A percentile compares a stretch with the other conserved stretches of the same genome.
Evolutionary conservation across 2,113 vertebrate genomes (phyloP).

Genomic region (Ondatra zibethicus): DNA sequence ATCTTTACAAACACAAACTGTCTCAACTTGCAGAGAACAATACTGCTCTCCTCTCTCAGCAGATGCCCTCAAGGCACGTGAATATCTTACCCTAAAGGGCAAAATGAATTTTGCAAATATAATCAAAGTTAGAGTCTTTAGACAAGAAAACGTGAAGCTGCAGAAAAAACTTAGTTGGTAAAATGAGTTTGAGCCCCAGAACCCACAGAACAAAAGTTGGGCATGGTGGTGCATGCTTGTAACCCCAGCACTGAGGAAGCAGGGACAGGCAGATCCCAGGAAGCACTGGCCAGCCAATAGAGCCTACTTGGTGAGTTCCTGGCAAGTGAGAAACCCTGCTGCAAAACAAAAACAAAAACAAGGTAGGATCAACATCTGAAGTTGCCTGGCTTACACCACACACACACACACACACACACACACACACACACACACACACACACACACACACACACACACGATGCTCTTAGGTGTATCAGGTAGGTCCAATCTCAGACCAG

Average conservation of each 20-base stretch:
- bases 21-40: background rate
- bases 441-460: background rate
- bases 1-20: background rate
- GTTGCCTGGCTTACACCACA: background rate
- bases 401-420: background rate
- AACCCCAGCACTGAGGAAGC: too few species aligned
- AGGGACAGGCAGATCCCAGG: background rate
- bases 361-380: background rate
- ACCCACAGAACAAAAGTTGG: background rate
- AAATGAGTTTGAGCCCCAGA: background rate
- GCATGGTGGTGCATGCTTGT: background rate
- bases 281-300: background rate
- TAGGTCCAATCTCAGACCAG: background rate
- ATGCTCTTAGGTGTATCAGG: background rate
- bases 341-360: background rate
- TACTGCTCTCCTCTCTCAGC: background rate
- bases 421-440: background rate
- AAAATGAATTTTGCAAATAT: background rate
- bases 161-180: background rate
- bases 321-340: background rate
- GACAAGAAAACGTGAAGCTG: background rate
- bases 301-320: background rate
- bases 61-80: background rate
- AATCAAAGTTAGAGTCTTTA: background rate
- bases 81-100: background rate